Percentiles rank a stretch among this genome's conserved stretches.
phyloP scores from a whole-genome alignment of 2,797 vertebrate genomes.

The Phaenicophaeus curvirostris region DNA sequence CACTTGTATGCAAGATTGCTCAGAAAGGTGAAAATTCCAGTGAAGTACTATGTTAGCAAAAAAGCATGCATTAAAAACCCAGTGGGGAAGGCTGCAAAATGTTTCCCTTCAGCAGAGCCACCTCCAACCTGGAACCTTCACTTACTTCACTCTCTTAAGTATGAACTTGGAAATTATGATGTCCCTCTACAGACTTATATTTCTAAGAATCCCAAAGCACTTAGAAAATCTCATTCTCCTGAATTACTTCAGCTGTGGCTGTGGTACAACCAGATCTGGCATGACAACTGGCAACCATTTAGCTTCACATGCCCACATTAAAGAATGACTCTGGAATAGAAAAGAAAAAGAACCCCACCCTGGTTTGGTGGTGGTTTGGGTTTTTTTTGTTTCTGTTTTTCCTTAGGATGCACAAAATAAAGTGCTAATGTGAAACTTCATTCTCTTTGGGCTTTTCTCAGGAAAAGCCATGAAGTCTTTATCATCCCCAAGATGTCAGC shows the following conservation, averaged over 20 bases:
- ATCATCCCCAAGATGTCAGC: background rate
- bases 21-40: constrained; percentile 51
- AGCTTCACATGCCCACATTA: background rate
- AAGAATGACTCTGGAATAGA: background rate
- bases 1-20: background rate
- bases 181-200: background rate
- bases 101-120: constrained; percentile 14
- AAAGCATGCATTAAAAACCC: constrained; percentile 9
- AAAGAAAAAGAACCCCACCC: background rate
- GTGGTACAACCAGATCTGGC: background rate
- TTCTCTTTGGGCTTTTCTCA: background rate
- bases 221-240: background rate
- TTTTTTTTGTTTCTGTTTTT: too few species aligned
- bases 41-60: constrained; percentile 30
- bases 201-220: constrained; percentile 17
- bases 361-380: background rate
- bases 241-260: background rate
- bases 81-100: constrained; percentile 35
- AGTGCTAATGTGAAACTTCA: background rate
- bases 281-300: background rate
- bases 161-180: background rate
- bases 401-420: background rate
- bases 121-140: background rate
- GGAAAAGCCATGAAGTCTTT: background rate
- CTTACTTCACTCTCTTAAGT: background rate